Percentiles rank a stretch among this genome's conserved stretches.
Evolutionary conservation across 1,140 invertebrate genomes (phyloP).

Genomic region (Streblospio benedicti): DNA sequence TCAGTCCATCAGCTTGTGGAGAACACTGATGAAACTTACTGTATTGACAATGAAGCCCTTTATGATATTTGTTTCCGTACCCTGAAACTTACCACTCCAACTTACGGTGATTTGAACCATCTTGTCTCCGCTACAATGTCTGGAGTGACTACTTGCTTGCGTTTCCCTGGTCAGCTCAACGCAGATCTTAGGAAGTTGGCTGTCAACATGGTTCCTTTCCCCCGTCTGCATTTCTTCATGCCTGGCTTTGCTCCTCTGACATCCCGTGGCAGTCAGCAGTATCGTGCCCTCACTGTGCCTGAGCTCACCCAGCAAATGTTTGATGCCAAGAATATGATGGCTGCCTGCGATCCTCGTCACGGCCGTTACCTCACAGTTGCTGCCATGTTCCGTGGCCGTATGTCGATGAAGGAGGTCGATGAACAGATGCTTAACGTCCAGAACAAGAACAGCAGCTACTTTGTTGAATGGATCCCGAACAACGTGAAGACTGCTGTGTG

Average conservation of each 20-base stretch:
- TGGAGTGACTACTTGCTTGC: slow-evolving; percentile 66
- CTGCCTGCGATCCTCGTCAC: slow-evolving; percentile 74
- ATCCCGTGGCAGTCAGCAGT: slow-evolving; percentile 55
- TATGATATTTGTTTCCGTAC: slow-evolving; percentile 74
- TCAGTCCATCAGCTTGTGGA: slow-evolving; percentile 65
- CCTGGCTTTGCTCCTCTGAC: slow-evolving; percentile 90
- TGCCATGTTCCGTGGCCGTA: slow-evolving; percentile 82
- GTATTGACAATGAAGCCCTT: slow-evolving; percentile 73
- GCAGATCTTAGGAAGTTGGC: slow-evolving; percentile 89
- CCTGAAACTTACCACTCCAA: slow-evolving; percentile 65
- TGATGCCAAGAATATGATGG: slow-evolving; percentile 80
- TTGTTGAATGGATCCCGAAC: slow-evolving; percentile 63
- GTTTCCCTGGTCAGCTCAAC: slow-evolving; percentile 56
- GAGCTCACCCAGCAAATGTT: slow-evolving; percentile 68
- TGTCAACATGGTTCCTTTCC: slow-evolving; percentile 95
- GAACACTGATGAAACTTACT: slow-evolving; percentile 69
- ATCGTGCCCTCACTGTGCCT: slow-evolving; percentile 60
- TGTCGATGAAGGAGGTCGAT: slow-evolving; percentile 92
- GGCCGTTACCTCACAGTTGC: slow-evolving; percentile 87
- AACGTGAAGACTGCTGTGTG: slow-evolving; percentile 63
- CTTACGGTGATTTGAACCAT: slow-evolving; percentile 52
- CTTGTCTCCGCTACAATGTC: slow-evolving; percentile 67
- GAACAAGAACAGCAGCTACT: slow-evolving; percentile 77
- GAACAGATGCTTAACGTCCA: slow-evolving; percentile 67
- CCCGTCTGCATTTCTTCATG: slow-evolving; percentile 93